phyloP scores from a whole-genome alignment of 2,888 invertebrate genomes.

The Drosophila meridiana region DNA sequence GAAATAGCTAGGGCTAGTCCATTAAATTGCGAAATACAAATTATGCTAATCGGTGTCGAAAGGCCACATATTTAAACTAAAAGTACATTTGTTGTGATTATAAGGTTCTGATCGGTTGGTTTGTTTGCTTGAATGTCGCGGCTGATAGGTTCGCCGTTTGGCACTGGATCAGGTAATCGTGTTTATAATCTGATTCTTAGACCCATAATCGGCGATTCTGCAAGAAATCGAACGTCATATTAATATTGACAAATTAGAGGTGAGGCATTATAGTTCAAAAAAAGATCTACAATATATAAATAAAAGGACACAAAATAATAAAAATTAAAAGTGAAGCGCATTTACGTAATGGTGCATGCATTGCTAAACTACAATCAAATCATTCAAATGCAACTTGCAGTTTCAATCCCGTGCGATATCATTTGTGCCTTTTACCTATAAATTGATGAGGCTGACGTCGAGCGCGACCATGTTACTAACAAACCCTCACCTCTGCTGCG shows the following conservation, averaged over 20 bases:
- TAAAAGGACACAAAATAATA: conserved; percentile 73
- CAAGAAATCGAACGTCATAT: conserved; percentile 14
- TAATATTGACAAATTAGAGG: not conserved
- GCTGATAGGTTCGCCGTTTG: conserved; percentile 37
- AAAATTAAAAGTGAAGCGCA: conserved; percentile 33
- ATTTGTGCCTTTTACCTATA: conserved; percentile 86
- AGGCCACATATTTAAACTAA: conserved; percentile 71
- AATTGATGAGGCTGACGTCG: conserved; percentile 87
- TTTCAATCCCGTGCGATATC: conserved; percentile 25
- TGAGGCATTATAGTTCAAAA: not conserved
- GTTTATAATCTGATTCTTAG: conserved; percentile 87
- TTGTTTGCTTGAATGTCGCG: conserved; percentile 25
- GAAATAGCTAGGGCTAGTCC: conserved; percentile 36
- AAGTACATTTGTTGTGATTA: conserved; percentile 56
- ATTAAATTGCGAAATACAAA: conserved; percentile 38
- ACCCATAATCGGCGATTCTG: conserved; percentile 87
- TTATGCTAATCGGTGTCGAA: conserved; percentile 72
- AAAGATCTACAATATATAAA: conserved; percentile 48
- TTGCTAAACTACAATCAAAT: conserved; percentile 24
- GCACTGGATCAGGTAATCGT: conserved; percentile 85
- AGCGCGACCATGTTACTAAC: conserved; percentile 88
- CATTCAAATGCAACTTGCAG: conserved; percentile 34
- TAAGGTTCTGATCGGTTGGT: conserved; percentile 7
- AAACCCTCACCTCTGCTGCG: conserved; percentile 88
- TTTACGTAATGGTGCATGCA: conserved; percentile 40